Conservation (phyloP, 2,797 vertebrate genomes). For the Tympanoctomys barrerae region DNA sequence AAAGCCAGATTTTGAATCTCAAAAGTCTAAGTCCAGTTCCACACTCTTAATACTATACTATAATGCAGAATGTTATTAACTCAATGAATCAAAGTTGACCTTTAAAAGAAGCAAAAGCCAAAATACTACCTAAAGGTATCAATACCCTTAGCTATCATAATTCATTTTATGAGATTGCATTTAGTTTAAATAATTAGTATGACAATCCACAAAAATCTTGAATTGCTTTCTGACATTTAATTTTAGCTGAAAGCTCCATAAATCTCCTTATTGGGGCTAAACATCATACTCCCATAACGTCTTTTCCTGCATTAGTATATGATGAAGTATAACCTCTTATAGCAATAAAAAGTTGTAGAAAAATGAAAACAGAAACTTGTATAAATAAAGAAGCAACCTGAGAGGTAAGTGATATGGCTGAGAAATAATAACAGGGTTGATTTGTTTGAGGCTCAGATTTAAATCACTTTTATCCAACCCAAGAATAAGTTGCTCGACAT, state of each 20-base stretch:
- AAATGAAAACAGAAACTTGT: slow-evolving; percentile 33
- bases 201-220: slow-evolving; percentile 31
- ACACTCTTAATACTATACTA: slow-evolving; percentile 19
- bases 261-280: slow-evolving; percentile 28
- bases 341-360: slow-evolving; percentile 26
- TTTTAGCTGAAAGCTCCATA: slow-evolving; percentile 53
- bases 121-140: slow-evolving; percentile 1
- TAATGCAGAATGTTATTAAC: not conserved
- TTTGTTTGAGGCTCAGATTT: slow-evolving; percentile 40
- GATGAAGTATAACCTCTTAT: slow-evolving; percentile 28
- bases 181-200: slow-evolving; percentile 41
- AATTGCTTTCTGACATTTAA: slow-evolving; percentile 39
- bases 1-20: not conserved
- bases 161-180: slow-evolving; percentile 45
- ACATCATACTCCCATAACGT: not conserved
- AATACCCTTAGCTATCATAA: not conserved
- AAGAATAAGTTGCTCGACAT: slow-evolving; percentile 37
- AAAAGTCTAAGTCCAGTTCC: not conserved
- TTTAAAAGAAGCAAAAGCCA: not conserved
- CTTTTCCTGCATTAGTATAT: slow-evolving; percentile 16
- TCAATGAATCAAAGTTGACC: slow-evolving; percentile 2
- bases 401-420: not conserved
- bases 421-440: slow-evolving; percentile 11
- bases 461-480: slow-evolving; percentile 20
- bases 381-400: slow-evolving; percentile 32